Evolutionary conservation across 1,140 invertebrate species (phyloP), one percentile per base, ranked within the genome.

Genomic region (Panulirus ornatus): DNA sequence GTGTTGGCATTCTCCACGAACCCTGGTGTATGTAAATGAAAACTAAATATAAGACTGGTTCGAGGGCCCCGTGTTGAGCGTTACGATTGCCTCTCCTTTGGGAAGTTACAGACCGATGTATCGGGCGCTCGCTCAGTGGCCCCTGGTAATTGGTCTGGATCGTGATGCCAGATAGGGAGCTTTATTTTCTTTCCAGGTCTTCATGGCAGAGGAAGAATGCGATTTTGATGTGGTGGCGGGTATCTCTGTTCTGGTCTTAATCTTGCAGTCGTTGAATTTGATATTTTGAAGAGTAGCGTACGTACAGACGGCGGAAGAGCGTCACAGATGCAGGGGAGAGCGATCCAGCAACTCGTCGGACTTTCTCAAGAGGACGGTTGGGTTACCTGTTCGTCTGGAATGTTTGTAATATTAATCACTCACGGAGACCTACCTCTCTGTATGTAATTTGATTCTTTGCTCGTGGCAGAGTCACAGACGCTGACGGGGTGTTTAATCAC

Each of bases 131-230:
- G 19, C 58, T 63, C 58, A 11, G 58, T 63, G 58, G 58, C 58
- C 58, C 16, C 58, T n/a, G 58, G 58, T 63, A 63, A 63, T 63
- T 63, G 58, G n/a, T 11, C 58, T 63, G 58, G 58, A 63, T 63
- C n/a, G 3, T 63, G 58, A 63, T 63, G 58, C 58, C 58, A 63
- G 30, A 63, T 63, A 63, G 58, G n/a, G 58, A 58, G 51, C n/a
- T 30, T 27, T 63, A 27, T 63, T 27, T 63, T 63, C n/a, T 2
- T 63, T 27, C 6, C 58, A 6, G 58, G n/a, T 11, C 6, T 8
- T 27, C 19, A 30, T 6, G 58, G n/a, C 30, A 30, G 5, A 14
- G 44, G 5, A 14, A 47, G 44, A 14, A 47, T 5, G 44, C 5
- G 44, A 27, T 19, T 30, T 2, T 30, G 8, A 27, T 63, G 22